Evolutionary conservation across 1,140 invertebrate genomes (phyloP).

Genomic region (Batillaria attramentaria): DNA sequence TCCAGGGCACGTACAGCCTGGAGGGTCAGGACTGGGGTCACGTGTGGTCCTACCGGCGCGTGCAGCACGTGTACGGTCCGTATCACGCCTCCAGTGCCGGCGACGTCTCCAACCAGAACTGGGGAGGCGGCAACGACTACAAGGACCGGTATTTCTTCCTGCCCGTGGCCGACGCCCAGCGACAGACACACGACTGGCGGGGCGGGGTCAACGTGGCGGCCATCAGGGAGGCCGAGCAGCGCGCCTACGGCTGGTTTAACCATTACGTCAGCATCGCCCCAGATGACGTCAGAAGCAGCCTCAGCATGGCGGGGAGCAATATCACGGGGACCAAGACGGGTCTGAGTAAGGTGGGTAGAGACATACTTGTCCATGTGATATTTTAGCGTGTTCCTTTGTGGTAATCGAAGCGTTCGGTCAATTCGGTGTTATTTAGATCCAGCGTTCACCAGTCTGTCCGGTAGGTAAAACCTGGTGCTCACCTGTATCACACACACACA

Average conservation of each 20-base stretch:
- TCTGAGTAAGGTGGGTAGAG: background rate
- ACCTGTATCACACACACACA: no score
- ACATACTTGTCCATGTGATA: no score
- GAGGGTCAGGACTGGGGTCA: conserved; percentile 1
- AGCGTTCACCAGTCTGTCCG: conserved; percentile 17
- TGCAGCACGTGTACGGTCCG: background rate
- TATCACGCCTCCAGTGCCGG: conserved; percentile 8
- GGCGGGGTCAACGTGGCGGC: conserved; percentile 31
- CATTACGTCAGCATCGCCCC: conserved; percentile 24
- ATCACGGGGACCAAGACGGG: background rate
- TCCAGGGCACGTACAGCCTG: background rate
- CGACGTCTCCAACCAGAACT: conserved; percentile 39
- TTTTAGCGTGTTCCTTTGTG: no score
- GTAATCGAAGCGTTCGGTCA: no score
- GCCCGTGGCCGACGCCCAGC: background rate
- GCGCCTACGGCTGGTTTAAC: conserved; percentile 36
- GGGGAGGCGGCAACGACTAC: conserved; percentile 37
- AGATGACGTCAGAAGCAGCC: background rate
- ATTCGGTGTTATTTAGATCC: no score
- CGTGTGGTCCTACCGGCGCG: background rate
- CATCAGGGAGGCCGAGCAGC: conserved; percentile 18
- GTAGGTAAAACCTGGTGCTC: conserved; percentile 36
- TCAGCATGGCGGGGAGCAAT: background rate
- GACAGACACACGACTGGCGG: conserved; percentile 28
- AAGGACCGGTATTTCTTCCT: conserved; percentile 22